Evolutionary conservation across 1,140 invertebrate species (phyloP), one percentile per base, ranked within the genome.

Genomic region (Drosophila serrata): DNA sequence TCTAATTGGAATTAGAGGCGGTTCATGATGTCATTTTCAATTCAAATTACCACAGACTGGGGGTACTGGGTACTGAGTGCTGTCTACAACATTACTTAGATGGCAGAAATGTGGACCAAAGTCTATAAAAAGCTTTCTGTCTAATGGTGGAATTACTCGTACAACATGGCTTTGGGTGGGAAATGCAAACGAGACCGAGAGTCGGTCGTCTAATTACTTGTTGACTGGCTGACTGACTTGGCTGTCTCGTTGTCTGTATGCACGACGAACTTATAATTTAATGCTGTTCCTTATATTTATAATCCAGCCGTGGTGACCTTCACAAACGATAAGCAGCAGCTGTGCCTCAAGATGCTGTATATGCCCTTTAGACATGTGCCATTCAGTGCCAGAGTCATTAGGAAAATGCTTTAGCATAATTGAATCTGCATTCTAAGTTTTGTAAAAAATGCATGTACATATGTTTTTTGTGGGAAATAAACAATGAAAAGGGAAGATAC

Each of bases 221-320:
- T 57, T 58, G 64, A 33, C 49, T 68, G 40, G 12, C 46, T 43
- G 59, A 15, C 43, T 46, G 17, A 7, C 40, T 43, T 49, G 27
- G 13, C 24, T 53, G 31, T 22, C 51, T 35, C 27, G 15, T 27
- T 60, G 61, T 59, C 40, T 68, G 48, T 62, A 42, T 67, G 46
- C 42, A 58, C 45, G 68, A 61, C 45, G 64, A 63, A 74, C 72
- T 77, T 85, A 53, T 77, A 85, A 85, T 77, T 76, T 80, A 73
- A 62, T 76, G 59, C 67, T 59, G 56, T 79, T 77, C 73, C 58
- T 73, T 85, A 60, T 84, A 77, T 81, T 81, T 85, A 81, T 77
- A 85, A 85, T 77, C 67, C 62, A 49, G 69, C 58, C 81, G 43
- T 61, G 62, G 72, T 67, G 81, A 85, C 81, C 81, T 85, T 85